Evolutionary conservation across 1,140 invertebrate species (phyloP).

Genomic region (Neotoxoptera formosana): DNA sequence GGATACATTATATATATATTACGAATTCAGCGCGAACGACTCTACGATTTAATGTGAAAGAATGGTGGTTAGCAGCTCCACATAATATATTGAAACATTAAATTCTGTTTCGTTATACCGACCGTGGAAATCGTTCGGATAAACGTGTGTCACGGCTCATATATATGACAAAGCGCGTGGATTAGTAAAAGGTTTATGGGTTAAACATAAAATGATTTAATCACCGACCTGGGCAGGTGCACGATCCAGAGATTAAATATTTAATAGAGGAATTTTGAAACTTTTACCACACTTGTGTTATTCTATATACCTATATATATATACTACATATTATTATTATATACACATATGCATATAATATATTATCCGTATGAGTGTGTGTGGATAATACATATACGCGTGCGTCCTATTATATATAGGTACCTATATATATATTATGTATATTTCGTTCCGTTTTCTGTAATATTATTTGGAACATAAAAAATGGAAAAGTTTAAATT

Average conservation of each 20-base stretch:
- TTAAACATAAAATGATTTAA: constrained; percentile 54
- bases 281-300: constrained; percentile 45
- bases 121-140: constrained; percentile 28
- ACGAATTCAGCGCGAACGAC: background rate
- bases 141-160: constrained; percentile 49
- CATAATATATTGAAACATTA: constrained; percentile 23
- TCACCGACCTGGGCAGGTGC: constrained; percentile 46
- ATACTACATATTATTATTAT: background rate
- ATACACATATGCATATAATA: background rate
- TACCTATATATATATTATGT: background rate
- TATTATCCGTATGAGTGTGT: background rate
- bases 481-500: constrained; percentile 25
- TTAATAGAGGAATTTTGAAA: constrained; percentile 53
- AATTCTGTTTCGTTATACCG: constrained; percentile 25
- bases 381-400: background rate
- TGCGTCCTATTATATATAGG: no score
- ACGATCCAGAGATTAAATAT: constrained; percentile 55
- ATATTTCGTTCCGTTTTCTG: background rate
- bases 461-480: constrained; percentile 35
- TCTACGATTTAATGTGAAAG: constrained; percentile 1
- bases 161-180: constrained; percentile 30
- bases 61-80: background rate
- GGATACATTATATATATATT: background rate
- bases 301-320: background rate
- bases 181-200: constrained; percentile 55